Evolutionary conservation across 2,888 invertebrate species (phyloP), one percentile per base, ranked within the genome.

Genomic region (Pheosia tremula): DNA sequence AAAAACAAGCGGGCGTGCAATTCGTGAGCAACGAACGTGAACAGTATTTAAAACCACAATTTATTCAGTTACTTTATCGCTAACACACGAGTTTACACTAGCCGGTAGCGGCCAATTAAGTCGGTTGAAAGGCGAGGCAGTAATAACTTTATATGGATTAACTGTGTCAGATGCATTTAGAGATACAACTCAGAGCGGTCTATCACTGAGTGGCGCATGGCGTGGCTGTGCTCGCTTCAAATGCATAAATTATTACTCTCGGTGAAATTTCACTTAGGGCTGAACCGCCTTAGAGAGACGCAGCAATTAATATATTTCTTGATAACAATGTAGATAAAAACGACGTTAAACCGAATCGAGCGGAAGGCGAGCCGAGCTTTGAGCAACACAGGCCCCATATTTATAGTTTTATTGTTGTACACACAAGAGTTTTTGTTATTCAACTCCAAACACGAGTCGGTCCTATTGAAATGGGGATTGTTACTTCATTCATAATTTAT

Each of bases 401-500:
- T 90, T 90, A 91, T 90, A 88, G 85, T 84, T 81, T 86, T 84
- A 89, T 91, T 91, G 91, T 91, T 87, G 80, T 77, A 80, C 72
- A 81, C 68, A 84, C 80, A 84, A 82, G 79, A 75, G 82, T 88
- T 89, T 88, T 88, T 89, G 86, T 86, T 86, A 84, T 82, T 82
- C 77, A 72, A 78, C 80, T 76, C 80, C 77, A 81, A 86, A 87
- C 87, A 87, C 83, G 84, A 85, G 81, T 80, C 83, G 81, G 75
- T 79, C 80, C 85, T 81, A 84, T 77, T 75, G 75, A 75, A 75
- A 74, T 69, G 58, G 56, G 82, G 84, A 87, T 86, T 84, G 85
- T 88, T 88, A 86, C 86, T 88, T 84, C 87, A 88, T 90, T 90
- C 86, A 89, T 88, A 89, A 91, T 90, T 90, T 91, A 91, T 91